These are phyloP conservation scores for Sminthurinus signatus DNA, from an alignment of 1,140 invertebrate species.

Conservation along the genomic window DNA sequence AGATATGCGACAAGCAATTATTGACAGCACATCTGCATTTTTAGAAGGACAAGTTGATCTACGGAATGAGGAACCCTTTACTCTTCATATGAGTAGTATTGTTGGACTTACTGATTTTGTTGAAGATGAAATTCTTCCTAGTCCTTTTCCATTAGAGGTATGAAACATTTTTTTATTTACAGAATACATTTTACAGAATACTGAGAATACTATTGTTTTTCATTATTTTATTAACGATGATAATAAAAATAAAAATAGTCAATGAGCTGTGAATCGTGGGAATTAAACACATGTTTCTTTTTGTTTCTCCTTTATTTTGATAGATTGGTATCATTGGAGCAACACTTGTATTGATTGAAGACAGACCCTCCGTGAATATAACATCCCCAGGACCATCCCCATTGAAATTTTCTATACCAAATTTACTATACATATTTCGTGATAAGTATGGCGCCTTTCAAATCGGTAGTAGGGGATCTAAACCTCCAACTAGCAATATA, in stretches of 20 bases:
- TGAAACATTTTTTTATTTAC: constrained; percentile 27
- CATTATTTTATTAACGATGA: no score
- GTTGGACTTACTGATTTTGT: constrained; percentile 69
- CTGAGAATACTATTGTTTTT: neutral
- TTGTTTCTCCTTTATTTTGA: constrained; percentile 19
- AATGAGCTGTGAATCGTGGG: no score
- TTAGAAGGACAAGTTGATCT: constrained; percentile 57
- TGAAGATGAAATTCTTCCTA: constrained; percentile 74
- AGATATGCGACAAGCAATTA: constrained; percentile 23
- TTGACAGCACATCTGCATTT: constrained; percentile 35
- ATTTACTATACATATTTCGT: constrained; percentile 58
- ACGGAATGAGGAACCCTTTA: constrained; percentile 55
- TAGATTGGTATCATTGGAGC: constrained; percentile 60
- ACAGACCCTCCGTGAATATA: constrained; percentile 68
- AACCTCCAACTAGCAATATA: neutral
- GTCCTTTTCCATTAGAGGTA: constrained; percentile 71
- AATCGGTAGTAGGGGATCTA: constrained; percentile 47
- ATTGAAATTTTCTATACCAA: constrained; percentile 63
- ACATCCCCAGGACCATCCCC: constrained; percentile 74
- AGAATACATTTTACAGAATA: neutral
- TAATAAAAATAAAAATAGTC: no score
- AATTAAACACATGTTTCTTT: neutral
- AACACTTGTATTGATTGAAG: constrained; percentile 68
- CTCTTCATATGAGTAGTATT: constrained; percentile 71
- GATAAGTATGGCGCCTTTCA: constrained; percentile 63